Evolutionary conservation across 64 coral and sea anemone species (phyloP), one percentile per base, ranked within the genome.

Genomic region (Orbicella faveolata): DNA sequence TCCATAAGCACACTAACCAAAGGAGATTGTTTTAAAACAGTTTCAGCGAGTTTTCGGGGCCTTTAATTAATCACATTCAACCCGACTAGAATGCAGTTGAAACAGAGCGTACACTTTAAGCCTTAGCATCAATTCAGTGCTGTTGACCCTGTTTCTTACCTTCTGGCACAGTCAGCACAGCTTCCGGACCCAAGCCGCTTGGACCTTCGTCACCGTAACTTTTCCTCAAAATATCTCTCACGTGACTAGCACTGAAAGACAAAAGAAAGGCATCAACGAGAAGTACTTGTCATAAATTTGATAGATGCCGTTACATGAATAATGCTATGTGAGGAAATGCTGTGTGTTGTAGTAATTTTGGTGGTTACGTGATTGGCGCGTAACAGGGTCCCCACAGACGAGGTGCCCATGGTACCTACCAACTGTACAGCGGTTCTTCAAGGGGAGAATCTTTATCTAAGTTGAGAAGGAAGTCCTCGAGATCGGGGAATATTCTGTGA

Each of bases 401-500:
- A 36, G 11, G 34, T 25, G 82, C 63, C 72, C 36, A 84, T 36
- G 65, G 68, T 72, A 85, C 82, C 82, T 85, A 85, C 82, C 82
- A 85, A 30, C 82, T 85, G 65, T 85, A 85, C 12, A 65, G 82
- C 20, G 82, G 82, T 51, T 67, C 41, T 53, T 85, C 82, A 37
- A 67, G 4, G 19, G 6, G 20, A 3, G 82, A 85, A 73, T 85
- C 82, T 52, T 85, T 85, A 73, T 85, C 82, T 85, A 85, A 73
- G 23, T 85, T 85, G 36, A 85, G 82, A 68, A 85, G 82, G 65
- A 85, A 85, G 65, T 85, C 82, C 65, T 85, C 82, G 35, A 85
- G 82, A 85, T 85, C 82, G 20, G 82, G 82, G 23, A 85, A 85
- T 85, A 85, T 85, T 73, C 82, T 85, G 82, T 52, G 13, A 73